Conservation (phyloP, 2,888 invertebrate genomes). For the Masnerella sp. region DNA sequence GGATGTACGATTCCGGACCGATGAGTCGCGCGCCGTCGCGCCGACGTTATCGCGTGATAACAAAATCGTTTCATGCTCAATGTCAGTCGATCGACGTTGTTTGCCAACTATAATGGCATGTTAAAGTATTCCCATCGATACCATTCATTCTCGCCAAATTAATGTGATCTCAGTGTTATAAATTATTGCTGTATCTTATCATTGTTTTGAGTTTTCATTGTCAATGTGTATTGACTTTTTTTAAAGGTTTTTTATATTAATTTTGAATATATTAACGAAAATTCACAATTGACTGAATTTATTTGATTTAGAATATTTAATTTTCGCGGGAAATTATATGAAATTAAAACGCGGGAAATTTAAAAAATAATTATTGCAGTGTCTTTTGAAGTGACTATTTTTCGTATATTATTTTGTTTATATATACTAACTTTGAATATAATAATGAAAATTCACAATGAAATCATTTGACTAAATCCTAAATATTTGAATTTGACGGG, state of each 20-base stretch:
- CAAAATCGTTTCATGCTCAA: constrained; percentile 57
- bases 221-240: too few species aligned
- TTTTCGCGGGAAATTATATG: too few species aligned
- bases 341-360: too few species aligned
- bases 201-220: constrained; percentile 1
- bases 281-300: too few species aligned
- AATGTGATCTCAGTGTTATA: constrained; percentile 11
- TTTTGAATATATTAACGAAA: not conserved
- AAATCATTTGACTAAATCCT: too few species aligned
- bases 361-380: too few species aligned
- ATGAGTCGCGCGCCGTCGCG: constrained; percentile 44
- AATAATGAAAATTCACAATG: not conserved
- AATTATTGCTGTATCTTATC: constrained; percentile 26
- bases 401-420: too few species aligned
- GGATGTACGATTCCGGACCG: constrained; percentile 55
- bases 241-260: too few species aligned
- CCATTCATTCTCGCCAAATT: constrained; percentile 18
- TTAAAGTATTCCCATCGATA: constrained; percentile 43
- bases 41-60: constrained; percentile 57
- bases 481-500: too few species aligned
- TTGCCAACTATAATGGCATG: constrained; percentile 42
- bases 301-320: too few species aligned
- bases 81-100: constrained; percentile 48
- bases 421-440: not conserved
- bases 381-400: too few species aligned